Conservation (phyloP, 2,888 invertebrate species). For the Baronia brevicornis region DNA sequence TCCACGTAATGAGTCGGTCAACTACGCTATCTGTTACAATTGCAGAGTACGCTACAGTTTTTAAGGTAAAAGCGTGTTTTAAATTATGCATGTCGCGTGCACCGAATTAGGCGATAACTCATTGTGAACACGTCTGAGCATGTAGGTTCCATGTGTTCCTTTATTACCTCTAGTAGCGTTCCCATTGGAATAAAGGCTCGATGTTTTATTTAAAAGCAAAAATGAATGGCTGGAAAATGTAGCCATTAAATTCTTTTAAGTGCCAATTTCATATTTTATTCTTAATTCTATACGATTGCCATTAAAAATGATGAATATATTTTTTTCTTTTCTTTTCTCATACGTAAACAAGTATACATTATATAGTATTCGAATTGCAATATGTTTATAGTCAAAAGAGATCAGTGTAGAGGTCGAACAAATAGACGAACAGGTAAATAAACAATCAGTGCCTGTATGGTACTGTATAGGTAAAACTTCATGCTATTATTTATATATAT, state of each 20-base stretch:
- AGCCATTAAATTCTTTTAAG: slow-evolving; percentile 3
- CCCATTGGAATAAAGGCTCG: slow-evolving; percentile 7
- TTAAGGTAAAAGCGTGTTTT: slow-evolving; percentile 8
- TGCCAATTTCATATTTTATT: background rate
- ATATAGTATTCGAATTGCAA: no score
- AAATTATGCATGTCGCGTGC: slow-evolving; percentile 15
- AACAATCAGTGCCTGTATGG: no score
- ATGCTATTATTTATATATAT: no score
- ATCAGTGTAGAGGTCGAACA: no score
- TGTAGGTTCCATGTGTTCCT: slow-evolving; percentile 11
- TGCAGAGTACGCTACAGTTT: slow-evolving; percentile 3
- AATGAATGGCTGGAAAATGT: slow-evolving; percentile 3
- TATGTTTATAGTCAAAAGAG: no score
- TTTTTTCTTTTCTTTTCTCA: no score
- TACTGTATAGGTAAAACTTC: no score
- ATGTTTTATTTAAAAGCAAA: slow-evolving; percentile 13
- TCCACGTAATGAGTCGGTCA: slow-evolving; percentile 9
- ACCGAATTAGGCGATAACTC: slow-evolving; percentile 14
- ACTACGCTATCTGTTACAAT: slow-evolving; percentile 6
- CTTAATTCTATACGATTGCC: background rate
- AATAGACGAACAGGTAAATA: no score
- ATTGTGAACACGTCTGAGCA: slow-evolving; percentile 12
- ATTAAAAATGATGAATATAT: no score
- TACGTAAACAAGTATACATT: no score
- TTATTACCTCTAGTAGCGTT: slow-evolving; percentile 9